These are phyloP conservation scores for Lampris incognitus DNA, from an alignment of 2,113 vertebrate genomes.

Conservation along the genomic window DNA sequence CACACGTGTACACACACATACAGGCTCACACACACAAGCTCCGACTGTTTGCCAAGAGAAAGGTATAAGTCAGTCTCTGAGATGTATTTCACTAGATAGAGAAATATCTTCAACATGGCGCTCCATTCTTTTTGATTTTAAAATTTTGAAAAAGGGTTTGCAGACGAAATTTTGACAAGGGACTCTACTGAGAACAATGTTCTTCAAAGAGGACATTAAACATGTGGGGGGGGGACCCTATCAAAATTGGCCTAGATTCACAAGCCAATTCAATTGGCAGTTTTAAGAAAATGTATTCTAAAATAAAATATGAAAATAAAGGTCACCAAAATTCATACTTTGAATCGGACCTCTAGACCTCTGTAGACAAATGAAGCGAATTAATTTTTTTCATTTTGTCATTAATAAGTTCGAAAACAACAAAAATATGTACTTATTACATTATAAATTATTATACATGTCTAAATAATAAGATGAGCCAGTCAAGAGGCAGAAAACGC, in stretches of 20 bases:
- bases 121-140: background rate
- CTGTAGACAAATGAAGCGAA: too few species aligned
- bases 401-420: background rate
- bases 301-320: too few species aligned
- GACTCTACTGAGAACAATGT: background rate
- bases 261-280: too few species aligned
- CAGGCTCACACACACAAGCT: background rate
- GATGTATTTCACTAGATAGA: background rate
- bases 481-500: background rate
- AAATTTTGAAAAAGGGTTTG: background rate
- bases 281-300: too few species aligned
- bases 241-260: too few species aligned
- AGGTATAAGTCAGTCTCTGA: background rate
- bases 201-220: too few species aligned
- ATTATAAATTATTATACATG: background rate
- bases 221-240: too few species aligned
- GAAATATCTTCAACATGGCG: background rate
- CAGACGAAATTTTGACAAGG: background rate
- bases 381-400: background rate
- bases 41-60: constrained; percentile 13
- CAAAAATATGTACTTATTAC: background rate
- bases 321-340: background rate
- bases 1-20: constrained; percentile 14
- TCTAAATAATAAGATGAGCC: background rate
- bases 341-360: background rate